These are phyloP conservation scores for Ceriagrion tenellum DNA, from an alignment of 2,888 invertebrate genomes.

Conservation along the genomic window DNA sequence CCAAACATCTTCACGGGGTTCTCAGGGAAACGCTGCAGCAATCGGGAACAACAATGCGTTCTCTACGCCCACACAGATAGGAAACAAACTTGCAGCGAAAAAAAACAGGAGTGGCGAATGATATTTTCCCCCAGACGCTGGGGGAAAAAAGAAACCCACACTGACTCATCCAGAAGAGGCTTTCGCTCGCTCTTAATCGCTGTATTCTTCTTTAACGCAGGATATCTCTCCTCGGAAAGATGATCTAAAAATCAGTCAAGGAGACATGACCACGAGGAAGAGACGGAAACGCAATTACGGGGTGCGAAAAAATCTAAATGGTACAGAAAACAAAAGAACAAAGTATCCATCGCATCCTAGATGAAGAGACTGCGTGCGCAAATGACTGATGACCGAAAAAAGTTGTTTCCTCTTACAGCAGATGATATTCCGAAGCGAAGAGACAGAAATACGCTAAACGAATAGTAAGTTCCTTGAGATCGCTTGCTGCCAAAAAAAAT, in stretches of 20 bases:
- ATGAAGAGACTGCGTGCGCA: background rate
- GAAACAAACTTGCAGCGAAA: background rate
- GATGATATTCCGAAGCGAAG: background rate
- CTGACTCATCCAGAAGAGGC: background rate
- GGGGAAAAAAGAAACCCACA: background rate
- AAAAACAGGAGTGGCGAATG: background rate
- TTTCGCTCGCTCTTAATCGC: background rate
- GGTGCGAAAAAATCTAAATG: background rate
- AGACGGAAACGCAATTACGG: background rate
- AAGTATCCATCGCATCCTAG: background rate
- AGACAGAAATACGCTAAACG: background rate
- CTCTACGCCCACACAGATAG: background rate
- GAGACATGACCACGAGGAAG: background rate
- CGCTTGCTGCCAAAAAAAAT: background rate
- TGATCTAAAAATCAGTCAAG: background rate
- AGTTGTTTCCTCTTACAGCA: background rate
- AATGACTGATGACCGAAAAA: background rate
- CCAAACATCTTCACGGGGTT: background rate
- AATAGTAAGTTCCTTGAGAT: background rate
- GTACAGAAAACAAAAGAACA: background rate
- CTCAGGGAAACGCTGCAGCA: background rate
- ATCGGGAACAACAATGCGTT: background rate
- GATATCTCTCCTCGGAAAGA: background rate
- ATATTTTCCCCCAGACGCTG: background rate
- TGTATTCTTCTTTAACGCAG: background rate